Conservation (phyloP, 2,888 invertebrate species). For the Drosophila parthenogenetica region DNA sequence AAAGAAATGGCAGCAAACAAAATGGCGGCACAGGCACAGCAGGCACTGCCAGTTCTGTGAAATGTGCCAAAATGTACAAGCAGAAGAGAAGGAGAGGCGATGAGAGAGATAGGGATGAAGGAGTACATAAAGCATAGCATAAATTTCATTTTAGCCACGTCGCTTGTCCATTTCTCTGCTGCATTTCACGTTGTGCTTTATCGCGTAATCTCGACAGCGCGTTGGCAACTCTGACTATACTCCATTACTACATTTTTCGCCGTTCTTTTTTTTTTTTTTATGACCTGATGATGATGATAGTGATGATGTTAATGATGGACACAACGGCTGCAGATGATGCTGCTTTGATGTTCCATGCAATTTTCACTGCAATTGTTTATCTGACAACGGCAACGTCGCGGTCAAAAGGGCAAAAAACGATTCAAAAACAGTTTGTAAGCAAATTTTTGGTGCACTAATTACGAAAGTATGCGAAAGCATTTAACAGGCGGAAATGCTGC, state of each 20-base stretch:
- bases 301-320: conserved; percentile 75
- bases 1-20: conserved; percentile 57
- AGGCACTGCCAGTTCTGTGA: conserved; percentile 39
- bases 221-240: conserved; percentile 54
- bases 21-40: conserved; percentile 61
- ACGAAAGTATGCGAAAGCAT: conserved; percentile 34
- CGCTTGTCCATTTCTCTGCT: conserved; percentile 67
- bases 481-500: conserved; percentile 31
- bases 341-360: conserved; percentile 39
- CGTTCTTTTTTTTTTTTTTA: conserved; percentile 37
- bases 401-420: conserved; percentile 25
- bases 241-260: background rate
- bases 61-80: conserved; percentile 51
- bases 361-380: conserved; percentile 61
- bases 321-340: conserved; percentile 12
- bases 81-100: conserved; percentile 6
- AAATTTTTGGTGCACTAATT: conserved; percentile 62
- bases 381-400: conserved; percentile 17
- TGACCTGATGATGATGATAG: conserved; percentile 66
- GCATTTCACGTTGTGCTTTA: conserved; percentile 65
- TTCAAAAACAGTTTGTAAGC: conserved; percentile 26
- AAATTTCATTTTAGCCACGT: conserved; percentile 65
- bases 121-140: conserved; percentile 41
- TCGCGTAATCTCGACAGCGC: conserved; percentile 69
- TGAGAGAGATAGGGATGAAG: conserved; percentile 6